A percentile compares a stretch with the other conserved stretches of the same genome.
These are phyloP conservation scores for Oncorhynchus tshawytscha DNA, from an alignment of 2,113 vertebrate genomes.

Conservation along the genomic window DNA sequence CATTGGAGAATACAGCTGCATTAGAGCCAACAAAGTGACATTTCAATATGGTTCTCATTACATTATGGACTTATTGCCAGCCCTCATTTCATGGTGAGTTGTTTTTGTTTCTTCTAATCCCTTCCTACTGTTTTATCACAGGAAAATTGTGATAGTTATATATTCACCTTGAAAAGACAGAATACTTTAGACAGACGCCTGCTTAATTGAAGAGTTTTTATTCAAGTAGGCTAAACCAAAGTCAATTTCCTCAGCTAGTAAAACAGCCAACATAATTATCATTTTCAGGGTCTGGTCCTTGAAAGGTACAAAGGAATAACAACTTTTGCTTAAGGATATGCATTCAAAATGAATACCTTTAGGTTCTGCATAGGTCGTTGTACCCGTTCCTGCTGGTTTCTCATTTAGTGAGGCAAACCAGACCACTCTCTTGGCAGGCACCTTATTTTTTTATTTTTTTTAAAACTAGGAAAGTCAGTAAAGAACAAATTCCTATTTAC, in stretches of 20 bases:
- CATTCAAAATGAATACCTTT: slow-evolving; percentile 33
- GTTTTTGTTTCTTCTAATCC: slow-evolving; percentile 57
- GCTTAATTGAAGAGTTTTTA: slow-evolving; percentile 43
- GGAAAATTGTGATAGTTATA: slow-evolving; percentile 50
- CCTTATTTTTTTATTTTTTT: not conserved
- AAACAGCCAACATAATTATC: slow-evolving; percentile 37
- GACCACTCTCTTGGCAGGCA: slow-evolving; percentile 52
- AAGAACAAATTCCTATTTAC: too few relatives aligned
- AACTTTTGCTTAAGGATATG: slow-evolving; percentile 42
- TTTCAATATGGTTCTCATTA: slow-evolving; percentile 51
- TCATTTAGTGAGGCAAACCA: slow-evolving; percentile 59
- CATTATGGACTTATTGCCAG: slow-evolving; percentile 35
- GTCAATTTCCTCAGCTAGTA: slow-evolving; percentile 47
- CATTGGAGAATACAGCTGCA: not conserved
- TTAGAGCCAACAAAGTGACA: not conserved
- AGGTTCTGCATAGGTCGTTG: slow-evolving; percentile 25
- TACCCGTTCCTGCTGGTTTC: slow-evolving; percentile 54
- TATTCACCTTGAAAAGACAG: slow-evolving; percentile 42
- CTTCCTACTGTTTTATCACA: slow-evolving; percentile 63
- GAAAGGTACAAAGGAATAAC: slow-evolving; percentile 27
- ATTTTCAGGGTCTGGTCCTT: slow-evolving; percentile 41
- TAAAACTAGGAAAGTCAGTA: too few relatives aligned
- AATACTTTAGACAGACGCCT: slow-evolving; percentile 56
- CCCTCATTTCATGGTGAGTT: slow-evolving; percentile 49
- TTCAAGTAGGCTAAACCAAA: slow-evolving; percentile 36